A percentile compares a stretch with the other conserved stretches of the same genome.
phyloP scores from a whole-genome alignment of 64 coral and sea anemone genomes.

The Hydrozoanthus tunicans region DNA sequence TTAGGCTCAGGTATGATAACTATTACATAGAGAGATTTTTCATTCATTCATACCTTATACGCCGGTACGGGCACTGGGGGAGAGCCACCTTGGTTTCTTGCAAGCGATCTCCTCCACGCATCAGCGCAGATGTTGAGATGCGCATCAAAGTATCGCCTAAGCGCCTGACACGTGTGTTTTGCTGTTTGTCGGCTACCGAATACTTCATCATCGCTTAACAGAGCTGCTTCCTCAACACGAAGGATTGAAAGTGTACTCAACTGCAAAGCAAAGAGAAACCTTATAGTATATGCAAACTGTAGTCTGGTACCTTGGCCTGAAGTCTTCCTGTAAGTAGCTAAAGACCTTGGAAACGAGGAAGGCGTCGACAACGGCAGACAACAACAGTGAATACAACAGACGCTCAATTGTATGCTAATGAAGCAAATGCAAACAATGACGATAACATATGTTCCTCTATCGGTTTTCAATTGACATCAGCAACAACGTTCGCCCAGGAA shows the following conservation, averaged over 20 bases:
- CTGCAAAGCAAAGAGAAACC: constrained; percentile 41
- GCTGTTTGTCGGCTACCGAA: constrained; percentile 88
- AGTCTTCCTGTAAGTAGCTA: too few relatives aligned
- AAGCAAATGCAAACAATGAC: too few relatives aligned
- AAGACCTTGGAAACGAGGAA: too few relatives aligned
- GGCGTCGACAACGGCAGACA: too few relatives aligned
- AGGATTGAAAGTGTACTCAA: constrained; percentile 91
- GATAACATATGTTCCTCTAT: too few relatives aligned
- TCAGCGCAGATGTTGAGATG: constrained; percentile 84
- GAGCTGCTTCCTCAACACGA: constrained; percentile 82
- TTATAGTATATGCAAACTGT: too few relatives aligned
- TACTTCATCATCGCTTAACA: constrained; percentile 94
- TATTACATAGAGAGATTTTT: too few relatives aligned
- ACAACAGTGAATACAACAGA: too few relatives aligned
- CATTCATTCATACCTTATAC: constrained; percentile 69
- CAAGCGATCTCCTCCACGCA: constrained; percentile 69
- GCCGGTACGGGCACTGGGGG: constrained; percentile 83
- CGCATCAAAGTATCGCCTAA: constrained; percentile 92
- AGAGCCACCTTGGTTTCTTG: constrained; percentile 61
- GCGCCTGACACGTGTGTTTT: constrained; percentile 88
- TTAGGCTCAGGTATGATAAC: neutral
- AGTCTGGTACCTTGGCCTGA: too few relatives aligned
- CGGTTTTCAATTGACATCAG: too few relatives aligned
- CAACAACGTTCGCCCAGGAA: too few relatives aligned
- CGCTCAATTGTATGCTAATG: too few relatives aligned